phyloP scores from a whole-genome alignment of 2,797 vertebrate species.

The Caiman crocodilus region DNA sequence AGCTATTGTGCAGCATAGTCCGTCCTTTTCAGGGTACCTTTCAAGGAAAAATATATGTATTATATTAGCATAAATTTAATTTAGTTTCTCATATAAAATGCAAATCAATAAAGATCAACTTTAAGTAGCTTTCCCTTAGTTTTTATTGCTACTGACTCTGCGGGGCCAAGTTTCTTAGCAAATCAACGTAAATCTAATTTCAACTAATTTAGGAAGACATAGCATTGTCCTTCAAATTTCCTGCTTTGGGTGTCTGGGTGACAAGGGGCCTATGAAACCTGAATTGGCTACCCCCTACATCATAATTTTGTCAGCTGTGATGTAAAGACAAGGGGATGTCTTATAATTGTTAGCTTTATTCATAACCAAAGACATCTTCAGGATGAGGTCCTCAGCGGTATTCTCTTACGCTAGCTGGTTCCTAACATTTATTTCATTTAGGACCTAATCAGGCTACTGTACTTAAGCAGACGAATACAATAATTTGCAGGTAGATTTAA shows the following conservation, averaged over 20 bases:
- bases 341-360: too few relatives aligned
- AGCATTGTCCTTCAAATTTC: neutral
- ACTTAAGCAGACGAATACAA: neutral
- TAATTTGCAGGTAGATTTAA: neutral
- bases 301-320: neutral
- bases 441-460: neutral
- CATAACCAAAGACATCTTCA: neutral
- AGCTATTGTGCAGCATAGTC: slow-evolving; percentile 17
- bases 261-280: neutral
- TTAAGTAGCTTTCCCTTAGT: slow-evolving; percentile 44
- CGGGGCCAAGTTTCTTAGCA: slow-evolving; percentile 11
- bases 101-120: slow-evolving; percentile 57
- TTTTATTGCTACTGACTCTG: slow-evolving; percentile 5
- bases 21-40: slow-evolving; percentile 40
- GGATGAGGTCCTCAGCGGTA: neutral
- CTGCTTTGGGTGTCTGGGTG: neutral
- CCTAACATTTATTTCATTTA: neutral
- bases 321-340: neutral
- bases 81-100: slow-evolving; percentile 55
- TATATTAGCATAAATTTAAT: slow-evolving; percentile 60
- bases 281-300: neutral
- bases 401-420: neutral
- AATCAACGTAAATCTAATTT: slow-evolving; percentile 32
- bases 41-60: slow-evolving; percentile 40
- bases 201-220: neutral